phyloP scores from a whole-genome alignment of 2,888 invertebrate species.

The Unio delphinus region DNA sequence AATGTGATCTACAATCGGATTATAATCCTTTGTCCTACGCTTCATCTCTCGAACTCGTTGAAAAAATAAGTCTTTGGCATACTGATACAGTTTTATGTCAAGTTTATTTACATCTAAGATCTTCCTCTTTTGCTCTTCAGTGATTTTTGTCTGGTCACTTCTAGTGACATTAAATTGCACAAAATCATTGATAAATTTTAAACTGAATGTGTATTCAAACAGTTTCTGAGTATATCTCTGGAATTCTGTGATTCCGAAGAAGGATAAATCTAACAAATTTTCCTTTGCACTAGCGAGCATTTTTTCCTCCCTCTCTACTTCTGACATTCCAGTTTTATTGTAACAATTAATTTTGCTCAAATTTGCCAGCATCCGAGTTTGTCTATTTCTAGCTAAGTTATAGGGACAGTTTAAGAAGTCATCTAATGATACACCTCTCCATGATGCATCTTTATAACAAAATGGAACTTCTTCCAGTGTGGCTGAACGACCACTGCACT shows the following conservation, averaged over 20 bases:
- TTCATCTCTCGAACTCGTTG: constrained; percentile 73
- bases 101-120: constrained; percentile 87
- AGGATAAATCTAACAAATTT: constrained; percentile 94
- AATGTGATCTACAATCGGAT: constrained; percentile 4
- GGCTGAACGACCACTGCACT: constrained; percentile 80
- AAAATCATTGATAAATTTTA: constrained; percentile 74
- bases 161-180: constrained; percentile 93
- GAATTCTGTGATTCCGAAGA: constrained; percentile 96
- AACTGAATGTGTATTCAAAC: constrained; percentile 67
- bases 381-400: constrained; percentile 95
- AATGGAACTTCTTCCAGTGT: constrained; percentile 85
- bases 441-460: constrained; percentile 78
- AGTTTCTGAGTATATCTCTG: constrained; percentile 78
- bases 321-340: constrained; percentile 74
- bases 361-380: constrained; percentile 98
- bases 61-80: constrained; percentile 87
- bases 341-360: constrained; percentile 96
- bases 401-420: constrained; percentile 92
- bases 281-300: constrained; percentile 95
- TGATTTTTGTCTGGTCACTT: constrained; percentile 84
- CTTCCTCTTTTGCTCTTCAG: constrained; percentile 81
- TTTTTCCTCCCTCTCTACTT: constrained; percentile 72
- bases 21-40: constrained; percentile 18
- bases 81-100: constrained; percentile 93
- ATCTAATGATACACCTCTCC: constrained; percentile 85